Conservation (phyloP, 1,140 invertebrate species). For the Magallana gigas region DNA sequence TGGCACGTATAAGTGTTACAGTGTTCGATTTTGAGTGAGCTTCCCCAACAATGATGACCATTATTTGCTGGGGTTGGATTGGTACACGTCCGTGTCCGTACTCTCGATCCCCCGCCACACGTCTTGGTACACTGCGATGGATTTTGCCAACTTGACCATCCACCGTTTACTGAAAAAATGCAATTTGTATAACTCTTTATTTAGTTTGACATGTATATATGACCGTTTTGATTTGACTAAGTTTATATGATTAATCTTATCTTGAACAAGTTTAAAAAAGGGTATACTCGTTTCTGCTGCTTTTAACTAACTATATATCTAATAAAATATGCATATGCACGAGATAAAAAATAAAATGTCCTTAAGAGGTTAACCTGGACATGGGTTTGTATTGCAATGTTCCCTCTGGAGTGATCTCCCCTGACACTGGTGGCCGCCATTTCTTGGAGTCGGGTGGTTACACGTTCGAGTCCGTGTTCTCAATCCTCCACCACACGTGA, state of each 20-base stretch:
- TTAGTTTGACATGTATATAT: no score
- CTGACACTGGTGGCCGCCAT: conserved; percentile 19
- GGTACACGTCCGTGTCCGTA: background rate
- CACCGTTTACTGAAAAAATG: conserved; percentile 8
- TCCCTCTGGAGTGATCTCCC: background rate
- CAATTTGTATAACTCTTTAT: no score
- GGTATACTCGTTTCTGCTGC: no score
- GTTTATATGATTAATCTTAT: no score
- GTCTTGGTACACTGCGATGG: background rate
- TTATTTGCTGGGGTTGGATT: conserved; percentile 5
- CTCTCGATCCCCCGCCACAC: background rate
- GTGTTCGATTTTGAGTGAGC: background rate
- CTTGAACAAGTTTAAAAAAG: no score
- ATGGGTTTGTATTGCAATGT: background rate
- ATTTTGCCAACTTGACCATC: conserved; percentile 13
- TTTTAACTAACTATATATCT: no score
- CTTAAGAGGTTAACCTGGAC: background rate
- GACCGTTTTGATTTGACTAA: no score
- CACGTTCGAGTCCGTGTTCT: background rate
- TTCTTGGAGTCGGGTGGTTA: background rate
- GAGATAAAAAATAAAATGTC: no score
- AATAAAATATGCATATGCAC: no score
- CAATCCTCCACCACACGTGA: conserved; percentile 5
- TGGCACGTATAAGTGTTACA: background rate
- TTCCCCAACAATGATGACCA: background rate